A percentile compares a stretch with the other conserved stretches of the same genome.
These are phyloP conservation scores for Lonchura striata DNA, from an alignment of 2,113 vertebrate species.

Conservation along the genomic window DNA sequence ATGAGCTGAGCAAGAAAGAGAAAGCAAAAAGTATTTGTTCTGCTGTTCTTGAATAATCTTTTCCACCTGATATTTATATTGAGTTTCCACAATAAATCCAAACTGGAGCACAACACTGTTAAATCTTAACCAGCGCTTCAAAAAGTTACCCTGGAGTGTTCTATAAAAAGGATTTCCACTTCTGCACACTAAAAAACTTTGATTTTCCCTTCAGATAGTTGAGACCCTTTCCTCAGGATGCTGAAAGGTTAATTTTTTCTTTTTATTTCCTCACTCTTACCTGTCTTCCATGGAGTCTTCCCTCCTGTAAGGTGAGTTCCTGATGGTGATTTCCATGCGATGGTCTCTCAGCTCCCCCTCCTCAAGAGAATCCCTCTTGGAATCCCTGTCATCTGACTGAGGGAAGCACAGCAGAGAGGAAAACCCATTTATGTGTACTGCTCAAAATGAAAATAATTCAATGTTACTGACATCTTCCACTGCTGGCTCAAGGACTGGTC, in stretches of 20 bases:
- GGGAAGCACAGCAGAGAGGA: background rate
- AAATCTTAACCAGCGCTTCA: background rate
- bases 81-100: background rate
- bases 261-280: constrained; percentile 37
- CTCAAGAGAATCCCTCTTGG: constrained; percentile 95
- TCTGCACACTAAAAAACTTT: background rate
- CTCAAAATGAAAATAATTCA: background rate
- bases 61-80: background rate
- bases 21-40: background rate
- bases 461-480: rapidly evolving
- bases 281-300: constrained; percentile 95
- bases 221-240: rapidly evolving
- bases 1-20: background rate
- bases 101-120: rapidly evolving
- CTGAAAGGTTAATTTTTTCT: background rate
- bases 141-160: background rate
- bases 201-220: background rate
- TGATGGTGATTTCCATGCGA: constrained; percentile 97
- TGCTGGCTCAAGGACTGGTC: background rate
- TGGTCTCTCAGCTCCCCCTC: constrained; percentile 98
- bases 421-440: rapidly evolving
- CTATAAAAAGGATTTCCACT: background rate
- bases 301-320: constrained; percentile 91
- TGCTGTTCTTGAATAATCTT: background rate
- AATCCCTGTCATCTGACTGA: constrained; percentile 96